Percentiles rank a stretch among this genome's conserved stretches.
Conservation (phyloP, 2,797 vertebrate species). For the Protonibea diacanthus region DNA sequence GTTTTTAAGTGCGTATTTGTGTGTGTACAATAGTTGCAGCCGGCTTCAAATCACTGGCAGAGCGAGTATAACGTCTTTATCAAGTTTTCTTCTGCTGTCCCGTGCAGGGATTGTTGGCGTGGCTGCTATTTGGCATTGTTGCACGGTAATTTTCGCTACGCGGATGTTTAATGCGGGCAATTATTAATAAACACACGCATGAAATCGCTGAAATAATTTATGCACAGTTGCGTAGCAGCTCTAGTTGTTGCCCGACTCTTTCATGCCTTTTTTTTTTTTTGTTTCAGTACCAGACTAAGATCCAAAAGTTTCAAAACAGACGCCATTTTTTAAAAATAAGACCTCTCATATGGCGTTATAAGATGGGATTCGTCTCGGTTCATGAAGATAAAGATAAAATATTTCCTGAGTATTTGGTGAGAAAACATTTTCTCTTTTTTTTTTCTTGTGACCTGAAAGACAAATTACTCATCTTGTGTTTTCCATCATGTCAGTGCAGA, state of each 20-base stretch:
- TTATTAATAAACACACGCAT: slow-evolving; percentile 14
- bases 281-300: no score
- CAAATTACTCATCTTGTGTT: not conserved
- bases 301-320: not conserved
- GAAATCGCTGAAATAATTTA: not conserved
- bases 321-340: not conserved
- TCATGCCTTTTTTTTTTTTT: not conserved
- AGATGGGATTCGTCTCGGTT: not conserved
- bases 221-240: no score
- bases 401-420: not conserved
- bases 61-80: not conserved
- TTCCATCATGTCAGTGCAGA: not conserved
- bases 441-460: not conserved
- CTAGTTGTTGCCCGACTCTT: not conserved
- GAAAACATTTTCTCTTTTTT: not conserved
- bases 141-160: not conserved
- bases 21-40: rapidly evolving
- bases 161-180: not conserved
- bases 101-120: not conserved
- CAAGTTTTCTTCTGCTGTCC: slow-evolving; percentile 23
- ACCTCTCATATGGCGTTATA: not conserved
- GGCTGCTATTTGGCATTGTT: not conserved
- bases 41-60: not conserved
- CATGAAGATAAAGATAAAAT: not conserved
- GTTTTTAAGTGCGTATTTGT: not conserved